These are phyloP conservation scores for Mustela nigripes DNA, from an alignment of 2,113 vertebrate species.

Conservation along the genomic window DNA sequence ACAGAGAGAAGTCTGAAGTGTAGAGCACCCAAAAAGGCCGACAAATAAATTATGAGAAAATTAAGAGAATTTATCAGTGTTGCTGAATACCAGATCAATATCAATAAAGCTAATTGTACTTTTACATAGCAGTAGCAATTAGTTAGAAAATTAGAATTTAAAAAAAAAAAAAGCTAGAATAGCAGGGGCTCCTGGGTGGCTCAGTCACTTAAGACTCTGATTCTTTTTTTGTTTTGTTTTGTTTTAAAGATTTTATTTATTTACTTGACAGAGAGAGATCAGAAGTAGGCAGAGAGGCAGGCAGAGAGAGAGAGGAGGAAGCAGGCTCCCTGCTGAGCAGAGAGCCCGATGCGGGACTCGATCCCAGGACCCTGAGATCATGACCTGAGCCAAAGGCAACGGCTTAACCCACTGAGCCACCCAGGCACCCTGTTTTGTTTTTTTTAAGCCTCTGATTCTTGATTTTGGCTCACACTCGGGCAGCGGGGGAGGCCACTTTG, in stretches of 20 bases:
- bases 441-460: not conserved
- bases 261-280: no score
- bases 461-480: not conserved
- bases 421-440: no score
- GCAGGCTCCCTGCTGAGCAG: no score
- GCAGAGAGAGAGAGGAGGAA: no score
- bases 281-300: no score
- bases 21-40: not conserved
- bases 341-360: no score
- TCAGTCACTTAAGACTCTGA: not conserved
- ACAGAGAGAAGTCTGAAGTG: not conserved
- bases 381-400: no score
- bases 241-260: no score
- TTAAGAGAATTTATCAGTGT: not conserved
- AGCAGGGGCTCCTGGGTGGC: not conserved
- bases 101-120: not conserved
- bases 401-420: no score
- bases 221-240: not conserved
- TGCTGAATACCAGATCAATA: conserved; percentile 4
- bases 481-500: not conserved
- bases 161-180: not conserved
- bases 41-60: not conserved
- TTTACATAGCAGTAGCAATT: not conserved
- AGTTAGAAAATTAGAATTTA: not conserved
- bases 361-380: no score